Conservation (phyloP, 2,888 invertebrate genomes). For the Microctonus brassicae region DNA sequence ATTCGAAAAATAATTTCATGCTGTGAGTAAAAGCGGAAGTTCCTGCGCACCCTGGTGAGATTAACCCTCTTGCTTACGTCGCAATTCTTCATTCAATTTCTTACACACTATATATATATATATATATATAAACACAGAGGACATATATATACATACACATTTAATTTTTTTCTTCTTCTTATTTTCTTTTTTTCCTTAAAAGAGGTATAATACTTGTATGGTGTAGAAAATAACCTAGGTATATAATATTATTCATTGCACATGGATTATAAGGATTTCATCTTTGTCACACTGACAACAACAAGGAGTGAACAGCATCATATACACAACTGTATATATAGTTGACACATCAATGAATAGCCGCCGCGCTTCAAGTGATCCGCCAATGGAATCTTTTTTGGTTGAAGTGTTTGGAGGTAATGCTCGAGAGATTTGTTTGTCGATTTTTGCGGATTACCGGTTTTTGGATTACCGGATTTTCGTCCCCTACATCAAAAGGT, state of each 20-base stretch:
- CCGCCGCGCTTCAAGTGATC: constrained; percentile 3
- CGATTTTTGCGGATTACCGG: constrained; percentile 46
- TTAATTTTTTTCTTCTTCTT: background rate
- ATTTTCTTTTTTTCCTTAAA: background rate
- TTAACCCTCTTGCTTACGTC: constrained; percentile 36
- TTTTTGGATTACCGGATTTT: constrained; percentile 49
- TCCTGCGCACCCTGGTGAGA: constrained; percentile 19
- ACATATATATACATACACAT: too few species aligned
- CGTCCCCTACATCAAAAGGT: constrained; percentile 9
- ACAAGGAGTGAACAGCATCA: constrained; percentile 16
- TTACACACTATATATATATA: constrained; percentile 13
- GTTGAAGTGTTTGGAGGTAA: background rate
- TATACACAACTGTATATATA: background rate
- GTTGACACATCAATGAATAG: constrained; percentile 2
- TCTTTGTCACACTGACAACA: background rate
- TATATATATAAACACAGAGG: too few species aligned
- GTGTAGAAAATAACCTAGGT: background rate
- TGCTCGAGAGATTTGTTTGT: constrained; percentile 45
- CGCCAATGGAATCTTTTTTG: constrained; percentile 8
- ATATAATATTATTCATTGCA: background rate
- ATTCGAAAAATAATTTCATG: constrained; percentile 6
- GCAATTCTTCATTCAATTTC: constrained; percentile 36
- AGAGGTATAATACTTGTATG: background rate
- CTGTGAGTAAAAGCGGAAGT: constrained; percentile 30
- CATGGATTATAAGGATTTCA: constrained; percentile 30